These are phyloP conservation scores for Phrynocephalus versicolor DNA, from an alignment of 2,113 vertebrate species.

Conservation along the genomic window DNA sequence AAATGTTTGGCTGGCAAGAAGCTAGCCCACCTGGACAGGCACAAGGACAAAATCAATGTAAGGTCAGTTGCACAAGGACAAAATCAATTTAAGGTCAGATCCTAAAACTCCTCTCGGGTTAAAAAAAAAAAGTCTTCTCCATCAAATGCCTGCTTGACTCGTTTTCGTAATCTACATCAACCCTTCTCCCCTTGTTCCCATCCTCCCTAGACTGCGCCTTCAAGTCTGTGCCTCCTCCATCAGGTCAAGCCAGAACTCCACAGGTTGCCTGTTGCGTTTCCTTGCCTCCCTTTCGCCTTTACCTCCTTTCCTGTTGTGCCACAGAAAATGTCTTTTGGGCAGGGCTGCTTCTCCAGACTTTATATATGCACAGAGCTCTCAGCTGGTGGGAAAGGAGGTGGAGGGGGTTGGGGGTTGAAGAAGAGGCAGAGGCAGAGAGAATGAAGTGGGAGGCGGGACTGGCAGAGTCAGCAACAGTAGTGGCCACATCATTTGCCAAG, in stretches of 20 bases:
- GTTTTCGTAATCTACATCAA: background rate
- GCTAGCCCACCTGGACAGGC: background rate
- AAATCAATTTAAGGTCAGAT: background rate
- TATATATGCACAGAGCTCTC: slow-evolving; percentile 22
- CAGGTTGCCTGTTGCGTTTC: background rate
- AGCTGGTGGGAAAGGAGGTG: background rate
- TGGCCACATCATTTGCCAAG: background rate
- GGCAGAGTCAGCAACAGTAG: background rate
- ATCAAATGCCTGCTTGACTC: background rate
- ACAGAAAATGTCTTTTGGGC: background rate
- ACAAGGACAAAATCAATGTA: background rate
- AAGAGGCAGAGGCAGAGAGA: background rate
- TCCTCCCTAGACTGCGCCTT: background rate
- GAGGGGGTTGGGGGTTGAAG: too few relatives aligned
- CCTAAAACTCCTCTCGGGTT: too few relatives aligned
- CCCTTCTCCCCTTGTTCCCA: background rate
- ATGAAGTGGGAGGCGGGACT: background rate
- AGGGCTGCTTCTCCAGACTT: background rate
- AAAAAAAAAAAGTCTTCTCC: background rate
- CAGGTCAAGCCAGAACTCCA: too few relatives aligned
- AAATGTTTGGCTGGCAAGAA: background rate
- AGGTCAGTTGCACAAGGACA: background rate
- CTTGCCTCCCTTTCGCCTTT: background rate
- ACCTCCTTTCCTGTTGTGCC: background rate
- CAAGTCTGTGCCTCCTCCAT: background rate